Evolutionary conservation across 1,140 invertebrate species (phyloP), one percentile per base, ranked within the genome.

Genomic region (Drosophila pseudoobscura): DNA sequence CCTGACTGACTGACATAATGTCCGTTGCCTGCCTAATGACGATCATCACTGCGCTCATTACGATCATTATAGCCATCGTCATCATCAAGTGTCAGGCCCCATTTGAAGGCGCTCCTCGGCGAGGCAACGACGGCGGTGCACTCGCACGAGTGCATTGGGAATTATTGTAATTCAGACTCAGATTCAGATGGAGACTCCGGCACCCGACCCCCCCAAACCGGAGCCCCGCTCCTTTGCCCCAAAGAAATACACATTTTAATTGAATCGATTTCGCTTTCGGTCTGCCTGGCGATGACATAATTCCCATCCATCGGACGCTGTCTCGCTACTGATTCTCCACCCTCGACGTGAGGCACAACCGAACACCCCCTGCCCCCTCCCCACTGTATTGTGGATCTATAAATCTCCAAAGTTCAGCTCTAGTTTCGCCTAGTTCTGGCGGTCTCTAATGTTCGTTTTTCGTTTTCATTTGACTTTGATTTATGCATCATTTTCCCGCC

Each of bases 1-100:
- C 60, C 66, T 88, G 83, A 87, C 66, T 87, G 82, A 87, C 78
- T 87, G 82, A 87, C 82, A 87, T 82, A 88, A 87, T 88, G 83
- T 87, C 56, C 62, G 78, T 62, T 80, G 53, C 51, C 26, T 65
- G 64, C 63, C 72, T 84, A 63, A 83, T 80, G 60, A 79, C 54
- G 59, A 74, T 83, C 31, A 66, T 83, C 53, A 60, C 58, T 24
- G 52, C 44, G 24, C 26, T 43, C 20, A 39, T 64, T 29, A 39
- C 61, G 46, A 52, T 69, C 71, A 64, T 29, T 62, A 22, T 1
- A 22, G 53, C 24, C 24, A 26, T 26, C 44, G 65, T 78, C 39
- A 49, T 71, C 31, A 50, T 78, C 78, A 62, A 80, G 77, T 80
- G 63, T 85, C 80, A 70, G 66, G 31, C 41, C 17, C 55, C 66